A percentile compares a stretch with the other conserved stretches of the same genome.
Evolutionary conservation across 2,113 vertebrate species (phyloP).

Genomic region (Mustelus asterias): DNA sequence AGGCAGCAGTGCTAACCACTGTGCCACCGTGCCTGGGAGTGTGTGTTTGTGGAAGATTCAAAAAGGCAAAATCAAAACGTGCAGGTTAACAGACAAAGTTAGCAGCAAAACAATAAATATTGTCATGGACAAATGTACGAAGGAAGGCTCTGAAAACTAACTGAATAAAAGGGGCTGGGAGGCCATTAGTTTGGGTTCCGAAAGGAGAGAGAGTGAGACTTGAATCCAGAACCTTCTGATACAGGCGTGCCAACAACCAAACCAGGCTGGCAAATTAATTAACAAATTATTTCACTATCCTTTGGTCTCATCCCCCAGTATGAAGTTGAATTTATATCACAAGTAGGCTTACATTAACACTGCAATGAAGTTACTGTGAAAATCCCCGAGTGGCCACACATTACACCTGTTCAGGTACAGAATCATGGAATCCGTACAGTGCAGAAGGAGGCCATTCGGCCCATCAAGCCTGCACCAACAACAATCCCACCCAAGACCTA

Average conservation of each 20-base stretch:
- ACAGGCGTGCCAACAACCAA: background rate
- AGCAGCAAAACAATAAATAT: background rate
- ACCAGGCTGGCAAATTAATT: background rate
- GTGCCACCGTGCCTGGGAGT: background rate
- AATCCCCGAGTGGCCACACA: no score
- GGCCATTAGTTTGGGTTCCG: background rate
- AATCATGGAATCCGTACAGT: no score
- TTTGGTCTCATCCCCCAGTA: background rate
- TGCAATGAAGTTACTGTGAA: no score
- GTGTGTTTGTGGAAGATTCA: background rate
- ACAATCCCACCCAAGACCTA: no score
- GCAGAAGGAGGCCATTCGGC: no score
- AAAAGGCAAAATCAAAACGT: background rate
- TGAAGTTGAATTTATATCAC: background rate
- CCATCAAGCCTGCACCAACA: no score
- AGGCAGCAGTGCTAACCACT: no score
- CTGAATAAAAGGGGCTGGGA: background rate
- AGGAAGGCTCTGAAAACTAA: background rate
- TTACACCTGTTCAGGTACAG: no score
- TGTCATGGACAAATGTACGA: background rate
- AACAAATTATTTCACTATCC: no score
- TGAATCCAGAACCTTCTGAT: background rate
- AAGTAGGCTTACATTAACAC: no score
- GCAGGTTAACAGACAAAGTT: background rate
- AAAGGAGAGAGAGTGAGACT: background rate